Evolutionary conservation across 2,888 invertebrate species (phyloP), one percentile per base, ranked within the genome.

Genomic region (Megamerina dolium): DNA sequence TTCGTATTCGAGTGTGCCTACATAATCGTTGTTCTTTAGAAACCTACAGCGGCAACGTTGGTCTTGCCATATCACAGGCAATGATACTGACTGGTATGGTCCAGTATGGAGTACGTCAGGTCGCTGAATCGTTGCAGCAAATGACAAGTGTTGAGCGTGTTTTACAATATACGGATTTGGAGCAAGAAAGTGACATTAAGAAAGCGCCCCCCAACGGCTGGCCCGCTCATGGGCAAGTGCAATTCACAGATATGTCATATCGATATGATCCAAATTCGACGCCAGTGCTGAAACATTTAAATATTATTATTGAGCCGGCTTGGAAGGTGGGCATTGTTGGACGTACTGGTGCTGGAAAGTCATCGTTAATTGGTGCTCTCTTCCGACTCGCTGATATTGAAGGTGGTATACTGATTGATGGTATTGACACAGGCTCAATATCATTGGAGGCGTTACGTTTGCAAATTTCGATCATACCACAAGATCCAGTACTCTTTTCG

Each of bases 311-410:
- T 41, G 75, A 83, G 58, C 77, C 82, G 29, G 81, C 79, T 44
- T 74, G 72, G 53, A 67, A 87, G 82, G 79, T 87, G 43, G 87
- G 87, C 12, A 83, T 88, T 52, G 86, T 87, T 4, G 89, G 89
- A 2, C 75, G 89, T 41, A 90, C 90, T 0, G 90, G 90, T 2
- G 89, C 89, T 2, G 90, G 89, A 1, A 87, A 87, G 67, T 85
- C 85, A 0, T 86, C 86, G 0, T 70, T 87, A 12, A 84, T 87
- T 49, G 79, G 85, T 0, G 85, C 87, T 1, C 69, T 91, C 41
- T 91, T 90, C 71, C 78, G 88, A 4, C 73, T 90, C 45, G 79
- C 84, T 0, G 79, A 83, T 41, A 75, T 82, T 4, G 79, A 80
- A 47, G 90, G 90, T 4, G 73, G 73, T 30, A 77, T 91, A 18